Evolutionary conservation across 2,113 vertebrate species (phyloP), one percentile per base, ranked within the genome.

Genomic region (Sorex fumeus): DNA sequence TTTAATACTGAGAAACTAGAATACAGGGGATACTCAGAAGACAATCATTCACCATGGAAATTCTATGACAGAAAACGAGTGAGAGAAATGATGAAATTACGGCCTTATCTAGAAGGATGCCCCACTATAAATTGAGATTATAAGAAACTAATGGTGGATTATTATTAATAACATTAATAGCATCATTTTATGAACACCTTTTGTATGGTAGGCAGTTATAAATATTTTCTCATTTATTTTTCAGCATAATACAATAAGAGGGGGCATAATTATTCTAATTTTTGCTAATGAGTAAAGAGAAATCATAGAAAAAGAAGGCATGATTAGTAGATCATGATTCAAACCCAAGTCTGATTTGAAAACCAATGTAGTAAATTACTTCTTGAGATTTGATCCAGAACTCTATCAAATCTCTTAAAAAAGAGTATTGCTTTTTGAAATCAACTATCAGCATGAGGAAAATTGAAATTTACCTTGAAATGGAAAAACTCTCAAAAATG

Each of bases 391-490:
- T 64, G 60, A 70, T 62, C 89, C 64, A 64, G 28, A 87, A 36
- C 30, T 86, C 11, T n/a, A 40, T 82, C 16, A 70, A 13, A 43
- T 40, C 8, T 25, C 25, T 87, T 70, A 34, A 90, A 86, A 86
- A 84, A 70, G 32, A 86, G 32, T 36, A 32, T 30, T 6, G 16
- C 71, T 36, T 16, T 16, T n/a, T 69, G 30, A 3, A 27, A 34
- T 75, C 16, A 80, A 7, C 30, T 27, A 43, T 50, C 45, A 81
- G 21, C 5, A 70, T 3, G 18, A 3, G n/a, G 0, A 93, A 47
- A 91, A 67, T 75, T 9, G 36, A 83, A 88, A 78, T 83, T 82
- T 90, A 8, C 71, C 30, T 53, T 86, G 47, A 32, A 91, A 76
- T 91, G 16, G 32, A 75, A 66, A n/a, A 18, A 0, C 6, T 45